Evolutionary conservation across 2,113 vertebrate species (phyloP).

Genomic region (Rhynchopsitta pachyrhyncha): DNA sequence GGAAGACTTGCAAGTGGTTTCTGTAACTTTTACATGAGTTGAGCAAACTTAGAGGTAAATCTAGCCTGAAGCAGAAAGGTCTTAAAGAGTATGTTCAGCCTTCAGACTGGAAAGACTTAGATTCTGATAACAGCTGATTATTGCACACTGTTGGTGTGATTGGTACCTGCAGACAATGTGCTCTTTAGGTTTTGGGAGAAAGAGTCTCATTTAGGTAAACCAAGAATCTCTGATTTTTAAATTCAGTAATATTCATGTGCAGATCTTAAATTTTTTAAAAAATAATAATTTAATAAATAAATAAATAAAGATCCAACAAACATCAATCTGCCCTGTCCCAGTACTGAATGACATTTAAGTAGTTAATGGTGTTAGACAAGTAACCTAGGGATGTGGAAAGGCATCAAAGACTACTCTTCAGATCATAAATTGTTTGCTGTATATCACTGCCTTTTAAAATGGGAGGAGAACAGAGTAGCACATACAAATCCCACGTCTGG

Average conservation of each 20-base stretch:
- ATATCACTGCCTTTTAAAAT: background rate
- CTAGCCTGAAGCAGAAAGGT: background rate
- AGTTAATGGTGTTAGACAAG: background rate
- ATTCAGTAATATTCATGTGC: background rate
- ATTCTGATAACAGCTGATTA: background rate
- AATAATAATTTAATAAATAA: background rate
- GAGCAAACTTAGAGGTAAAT: background rate
- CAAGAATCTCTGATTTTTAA: background rate
- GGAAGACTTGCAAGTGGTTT: background rate
- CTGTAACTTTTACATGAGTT: background rate
- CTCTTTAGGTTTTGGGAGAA: background rate
- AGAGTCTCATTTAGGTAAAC: background rate
- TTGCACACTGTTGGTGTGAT: background rate
- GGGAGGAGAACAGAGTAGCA: accelerated
- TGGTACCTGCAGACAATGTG: background rate
- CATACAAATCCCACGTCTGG: background rate
- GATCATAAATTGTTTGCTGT: background rate
- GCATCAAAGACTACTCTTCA: background rate
- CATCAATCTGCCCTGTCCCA: background rate
- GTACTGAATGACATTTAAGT: background rate
- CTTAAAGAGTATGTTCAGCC: background rate
- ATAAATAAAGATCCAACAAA: background rate
- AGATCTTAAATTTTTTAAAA: background rate
- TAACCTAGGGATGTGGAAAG: background rate
- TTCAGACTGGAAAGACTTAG: background rate